Conservation (phyloP, 2,888 invertebrate genomes). For the Gerris lacustris region DNA sequence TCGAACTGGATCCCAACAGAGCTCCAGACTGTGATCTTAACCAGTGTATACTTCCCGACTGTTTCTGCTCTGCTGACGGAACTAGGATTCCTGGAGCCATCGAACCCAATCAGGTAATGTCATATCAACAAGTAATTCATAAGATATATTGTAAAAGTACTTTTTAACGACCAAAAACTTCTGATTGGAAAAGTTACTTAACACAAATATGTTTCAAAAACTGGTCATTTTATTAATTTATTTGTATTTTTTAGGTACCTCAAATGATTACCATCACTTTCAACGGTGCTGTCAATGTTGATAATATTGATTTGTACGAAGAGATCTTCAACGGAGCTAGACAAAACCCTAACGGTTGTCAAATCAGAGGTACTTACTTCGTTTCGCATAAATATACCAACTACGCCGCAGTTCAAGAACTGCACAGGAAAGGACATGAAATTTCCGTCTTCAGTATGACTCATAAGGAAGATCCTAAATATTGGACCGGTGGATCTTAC, state of each 20-base stretch:
- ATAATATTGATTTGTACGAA: slow-evolving; percentile 83
- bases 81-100: slow-evolving; percentile 75
- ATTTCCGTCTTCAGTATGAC: slow-evolving; percentile 84
- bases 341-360: slow-evolving; percentile 79
- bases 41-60: slow-evolving; percentile 78
- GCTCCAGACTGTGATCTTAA: slow-evolving; percentile 84
- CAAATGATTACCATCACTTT: slow-evolving; percentile 89
- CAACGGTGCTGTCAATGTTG: slow-evolving; percentile 83
- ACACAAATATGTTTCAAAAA: too few species aligned
- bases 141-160: too few species aligned
- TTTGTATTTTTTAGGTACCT: slow-evolving; percentile 45
- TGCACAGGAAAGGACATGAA: slow-evolving; percentile 81
- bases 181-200: too few species aligned
- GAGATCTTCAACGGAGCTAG: slow-evolving; percentile 76
- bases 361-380: slow-evolving; percentile 80
- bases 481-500: slow-evolving; percentile 76
- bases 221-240: not conserved
- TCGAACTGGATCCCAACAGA: slow-evolving; percentile 79
- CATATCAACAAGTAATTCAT: too few species aligned
- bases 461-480: slow-evolving; percentile 82
- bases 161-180: not conserved
- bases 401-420: slow-evolving; percentile 78
- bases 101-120: slow-evolving; percentile 53
- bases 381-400: slow-evolving; percentile 86
- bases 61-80: slow-evolving; percentile 86